These are phyloP conservation scores for Xenopus borealis DNA, from an alignment of 2,113 vertebrate species.

Conservation along the genomic window DNA sequence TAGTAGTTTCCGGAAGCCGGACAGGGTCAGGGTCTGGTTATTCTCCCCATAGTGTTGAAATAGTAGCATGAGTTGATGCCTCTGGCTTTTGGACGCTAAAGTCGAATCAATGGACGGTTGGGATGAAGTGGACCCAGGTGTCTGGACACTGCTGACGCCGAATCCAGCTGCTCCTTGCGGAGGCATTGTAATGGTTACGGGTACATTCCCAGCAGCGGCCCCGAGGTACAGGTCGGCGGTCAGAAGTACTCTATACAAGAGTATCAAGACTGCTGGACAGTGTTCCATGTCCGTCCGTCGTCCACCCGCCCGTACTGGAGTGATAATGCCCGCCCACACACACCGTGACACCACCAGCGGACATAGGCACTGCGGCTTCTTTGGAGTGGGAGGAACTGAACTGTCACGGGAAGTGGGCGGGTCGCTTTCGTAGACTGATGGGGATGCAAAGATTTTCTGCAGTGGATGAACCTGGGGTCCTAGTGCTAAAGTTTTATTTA, in stretches of 20 bases:
- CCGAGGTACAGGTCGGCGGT: not conserved
- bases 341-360: not conserved
- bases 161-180: not conserved
- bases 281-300: not conserved
- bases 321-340: not conserved
- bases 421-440: not conserved
- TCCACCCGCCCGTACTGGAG: not conserved
- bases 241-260: not conserved
- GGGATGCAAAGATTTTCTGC: too few species aligned
- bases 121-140: not conserved
- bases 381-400: not conserved
- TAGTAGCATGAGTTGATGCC: conserved; percentile 80
- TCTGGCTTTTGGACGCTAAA: conserved; percentile 69
- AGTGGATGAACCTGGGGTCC: too few species aligned
- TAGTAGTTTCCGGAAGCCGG: conserved; percentile 80
- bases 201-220: not conserved
- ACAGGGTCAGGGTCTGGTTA: conserved; percentile 76
- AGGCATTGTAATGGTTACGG: conserved; percentile 12
- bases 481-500: too few species aligned
- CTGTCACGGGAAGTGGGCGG: not conserved
- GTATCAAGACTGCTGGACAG: not conserved
- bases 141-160: not conserved
- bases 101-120: not conserved
- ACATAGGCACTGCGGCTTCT: not conserved
- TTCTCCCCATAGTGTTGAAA: conserved; percentile 90